phyloP scores from a whole-genome alignment of 2,113 vertebrate species.

The Trematomus loennbergii region DNA sequence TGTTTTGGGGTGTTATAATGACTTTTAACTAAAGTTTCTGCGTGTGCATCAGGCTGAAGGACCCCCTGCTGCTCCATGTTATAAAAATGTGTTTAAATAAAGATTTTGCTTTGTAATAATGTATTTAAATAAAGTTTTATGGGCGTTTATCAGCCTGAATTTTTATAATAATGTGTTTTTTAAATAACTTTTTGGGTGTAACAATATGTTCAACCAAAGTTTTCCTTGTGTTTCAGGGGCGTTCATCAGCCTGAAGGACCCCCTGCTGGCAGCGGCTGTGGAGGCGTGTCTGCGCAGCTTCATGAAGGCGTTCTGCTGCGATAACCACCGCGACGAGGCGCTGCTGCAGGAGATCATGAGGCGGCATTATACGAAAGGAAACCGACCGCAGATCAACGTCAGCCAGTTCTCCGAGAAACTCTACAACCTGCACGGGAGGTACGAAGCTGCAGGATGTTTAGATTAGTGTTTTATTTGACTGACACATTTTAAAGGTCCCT shows the following conservation, averaged over 20 bases:
- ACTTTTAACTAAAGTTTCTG: too few species aligned
- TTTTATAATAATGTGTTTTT: too few species aligned
- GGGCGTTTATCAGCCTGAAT: too few species aligned
- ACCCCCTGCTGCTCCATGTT: too few species aligned
- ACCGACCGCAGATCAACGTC: constrained; percentile 62
- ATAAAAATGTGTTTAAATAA: too few species aligned
- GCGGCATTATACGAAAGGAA: constrained; percentile 42
- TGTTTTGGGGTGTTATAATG: too few species aligned
- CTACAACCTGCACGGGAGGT: constrained; percentile 62
- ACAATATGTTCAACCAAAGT: too few species aligned
- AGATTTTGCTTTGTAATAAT: too few species aligned
- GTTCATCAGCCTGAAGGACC: constrained; percentile 60
- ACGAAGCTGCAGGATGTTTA: constrained; percentile 1
- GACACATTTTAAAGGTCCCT: neutral
- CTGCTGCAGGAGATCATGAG: constrained; percentile 64
- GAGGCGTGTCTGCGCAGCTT: constrained; percentile 66
- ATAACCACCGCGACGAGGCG: constrained; percentile 61
- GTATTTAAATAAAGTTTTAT: too few species aligned
- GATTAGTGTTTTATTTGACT: too few species aligned
- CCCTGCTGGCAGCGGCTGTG: constrained; percentile 46
- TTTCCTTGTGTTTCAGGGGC: constrained; percentile 27
- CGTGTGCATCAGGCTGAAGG: too few species aligned
- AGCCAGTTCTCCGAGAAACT: constrained; percentile 53
- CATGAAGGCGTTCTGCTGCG: constrained; percentile 69
- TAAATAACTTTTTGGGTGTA: too few species aligned